Percentiles rank a stretch among this genome's conserved stretches.
These are phyloP conservation scores for Cyrtorhinus lividipennis DNA, from an alignment of 1,140 invertebrate species.

Conservation along the genomic window DNA sequence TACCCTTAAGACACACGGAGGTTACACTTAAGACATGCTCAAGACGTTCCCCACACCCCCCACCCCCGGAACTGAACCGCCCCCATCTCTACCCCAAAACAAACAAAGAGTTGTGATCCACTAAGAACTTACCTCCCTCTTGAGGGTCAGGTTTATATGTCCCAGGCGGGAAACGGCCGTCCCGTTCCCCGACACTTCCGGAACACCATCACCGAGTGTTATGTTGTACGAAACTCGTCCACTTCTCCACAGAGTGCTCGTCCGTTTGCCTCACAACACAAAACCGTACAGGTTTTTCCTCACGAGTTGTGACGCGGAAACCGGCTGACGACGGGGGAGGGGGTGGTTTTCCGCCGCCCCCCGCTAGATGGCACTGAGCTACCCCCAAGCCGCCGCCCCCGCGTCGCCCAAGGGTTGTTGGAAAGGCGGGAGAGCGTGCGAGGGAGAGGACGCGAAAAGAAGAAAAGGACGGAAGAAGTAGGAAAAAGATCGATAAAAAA, in stretches of 20 bases:
- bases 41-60: not conserved
- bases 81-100: not conserved
- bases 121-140: conserved; percentile 2
- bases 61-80: not conserved
- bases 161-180: not conserved
- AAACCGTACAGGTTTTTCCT: conserved; percentile 10
- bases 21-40: conserved; percentile 11
- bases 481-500: conserved; percentile 27
- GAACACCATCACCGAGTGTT: not conserved
- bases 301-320: not conserved
- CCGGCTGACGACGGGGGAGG: not conserved
- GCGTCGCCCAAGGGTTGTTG: not conserved
- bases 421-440: not conserved
- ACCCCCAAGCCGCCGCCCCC: not conserved
- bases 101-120: not conserved
- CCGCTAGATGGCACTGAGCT: conserved; percentile 12
- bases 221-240: no score
- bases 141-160: not conserved
- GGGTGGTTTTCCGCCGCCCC: not conserved
- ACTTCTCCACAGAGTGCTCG: not conserved
- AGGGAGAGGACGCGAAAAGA: conserved; percentile 5
- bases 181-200: not conserved
- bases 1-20: conserved; percentile 12
- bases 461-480: not conserved
- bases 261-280: conserved; percentile 4